Base-by-base conservation (phyloP, 2,888 invertebrate genomes). In the Plebejus argus region DNA sequence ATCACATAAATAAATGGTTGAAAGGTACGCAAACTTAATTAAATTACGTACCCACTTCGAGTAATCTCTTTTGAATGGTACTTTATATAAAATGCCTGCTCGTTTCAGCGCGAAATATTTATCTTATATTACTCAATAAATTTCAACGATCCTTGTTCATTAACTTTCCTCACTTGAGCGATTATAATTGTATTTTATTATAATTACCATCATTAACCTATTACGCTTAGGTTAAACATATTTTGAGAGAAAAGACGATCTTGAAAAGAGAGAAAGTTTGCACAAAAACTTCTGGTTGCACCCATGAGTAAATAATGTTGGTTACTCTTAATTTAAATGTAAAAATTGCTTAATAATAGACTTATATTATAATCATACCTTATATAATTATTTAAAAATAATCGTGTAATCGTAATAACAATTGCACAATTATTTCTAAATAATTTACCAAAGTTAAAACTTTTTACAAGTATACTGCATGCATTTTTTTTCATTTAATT, bases 21-120 rank as follows among this genome's bases (percentile, higher is more conserved):
- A 49, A 76, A 76, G 76, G 66, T 76, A 66, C 66, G 49, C 28
- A 76, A 70, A 76, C 49, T 70, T 70, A 70, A 76, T 76, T 53
- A 76, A 76, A 76, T 76, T 76, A 71, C 76, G 28, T 76, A 35
- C 49, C 70, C 70, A 76, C 70, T 76, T 20, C 6, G 56, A 70
- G 70, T 76, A 70, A 76, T 76, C 70, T 35, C 76, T 76, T 76
- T 71, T 76, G 76, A 76, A 70, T 70, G 70, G 76, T 49, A 49
- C 76, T 76, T 76, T 53, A 76, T 76, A 70, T 76, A 70, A 70
- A 49, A 76, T 76, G 70, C 76, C 76, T 56, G 20, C 66, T 66
- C 76, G 70, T 76, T 76, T 76, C 35, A 70, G 53, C 49, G 56
- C 70, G 70, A 76, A 76, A 76, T 76, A 76, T 76, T 70, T 71